Evolutionary conservation across 64 coral and sea anemone species (phyloP).

Genomic region (Pocillopora verrucosa): DNA sequence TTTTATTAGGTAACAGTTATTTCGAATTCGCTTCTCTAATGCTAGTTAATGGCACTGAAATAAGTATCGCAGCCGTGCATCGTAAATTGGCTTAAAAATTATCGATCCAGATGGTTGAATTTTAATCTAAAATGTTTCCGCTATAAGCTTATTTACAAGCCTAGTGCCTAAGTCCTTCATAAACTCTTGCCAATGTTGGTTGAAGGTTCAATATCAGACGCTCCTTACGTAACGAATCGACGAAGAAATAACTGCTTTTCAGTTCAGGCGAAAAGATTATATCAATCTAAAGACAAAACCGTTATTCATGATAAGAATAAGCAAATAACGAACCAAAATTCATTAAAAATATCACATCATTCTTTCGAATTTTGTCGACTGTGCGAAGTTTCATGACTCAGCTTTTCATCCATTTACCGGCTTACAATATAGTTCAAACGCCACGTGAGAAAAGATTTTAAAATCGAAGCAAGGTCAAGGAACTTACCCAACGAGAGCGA

Average conservation of each 20-base stretch:
- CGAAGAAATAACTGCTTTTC: not conserved
- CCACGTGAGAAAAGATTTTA: not conserved
- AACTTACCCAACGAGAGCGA: not conserved
- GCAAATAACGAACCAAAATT: not conserved
- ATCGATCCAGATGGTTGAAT: not conserved
- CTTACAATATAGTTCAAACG: not conserved
- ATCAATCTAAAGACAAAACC: not conserved
- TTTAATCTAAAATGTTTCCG: not conserved
- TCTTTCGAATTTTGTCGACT: not conserved
- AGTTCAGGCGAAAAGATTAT: not conserved
- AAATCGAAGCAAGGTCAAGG: not conserved
- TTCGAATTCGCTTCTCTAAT: no score
- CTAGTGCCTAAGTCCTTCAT: not conserved
- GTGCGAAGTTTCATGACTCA: not conserved
- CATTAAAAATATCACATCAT: not conserved
- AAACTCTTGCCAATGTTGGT: not conserved
- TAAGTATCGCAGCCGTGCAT: not conserved
- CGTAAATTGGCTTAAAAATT: not conserved
- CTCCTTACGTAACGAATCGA: not conserved
- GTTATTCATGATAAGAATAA: not conserved
- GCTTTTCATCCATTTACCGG: not conserved
- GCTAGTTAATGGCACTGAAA: not conserved
- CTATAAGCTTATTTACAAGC: not conserved
- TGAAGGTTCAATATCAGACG: not conserved
- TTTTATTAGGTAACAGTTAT: no score